phyloP scores from a whole-genome alignment of 2,888 invertebrate species.

The Volucella zonaria region DNA sequence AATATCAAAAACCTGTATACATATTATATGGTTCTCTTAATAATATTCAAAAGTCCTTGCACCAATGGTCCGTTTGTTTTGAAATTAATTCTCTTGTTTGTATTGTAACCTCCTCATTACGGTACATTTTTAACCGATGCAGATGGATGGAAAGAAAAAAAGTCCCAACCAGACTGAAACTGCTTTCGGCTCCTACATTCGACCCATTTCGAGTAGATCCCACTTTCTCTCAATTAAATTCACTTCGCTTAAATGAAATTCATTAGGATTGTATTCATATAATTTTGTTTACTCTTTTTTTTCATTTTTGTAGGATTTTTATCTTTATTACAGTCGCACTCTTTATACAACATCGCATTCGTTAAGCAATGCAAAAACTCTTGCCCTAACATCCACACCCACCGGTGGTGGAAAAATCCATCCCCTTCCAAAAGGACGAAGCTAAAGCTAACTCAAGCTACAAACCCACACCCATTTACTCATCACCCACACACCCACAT shows the following conservation, averaged over 20 bases:
- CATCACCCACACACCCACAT: conserved; percentile 29
- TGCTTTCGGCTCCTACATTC: neutral
- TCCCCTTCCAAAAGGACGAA: neutral
- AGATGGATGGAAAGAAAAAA: no score
- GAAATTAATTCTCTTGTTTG: no score
- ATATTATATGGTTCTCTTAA: no score
- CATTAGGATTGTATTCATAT: conserved; percentile 29
- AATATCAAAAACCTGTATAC: no score
- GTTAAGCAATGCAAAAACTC: conserved; percentile 18
- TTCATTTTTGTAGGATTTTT: neutral
- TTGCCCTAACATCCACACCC: neutral
- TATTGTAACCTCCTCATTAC: no score
- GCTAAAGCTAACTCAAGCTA: neutral
- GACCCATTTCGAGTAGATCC: neutral
- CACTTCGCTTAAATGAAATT: conserved; percentile 26
- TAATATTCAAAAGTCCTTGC: no score
- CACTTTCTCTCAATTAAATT: conserved; percentile 1
- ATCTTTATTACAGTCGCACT: neutral
- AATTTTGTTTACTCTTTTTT: no score
- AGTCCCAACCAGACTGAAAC: neutral
- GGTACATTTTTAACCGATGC: no score
- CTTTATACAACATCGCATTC: neutral
- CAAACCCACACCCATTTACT: conserved; percentile 4
- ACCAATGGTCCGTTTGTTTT: no score
- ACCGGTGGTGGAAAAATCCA: conserved; percentile 10